phyloP scores from a whole-genome alignment of 2,113 vertebrate genomes.

The Peromyscus leucopus region DNA sequence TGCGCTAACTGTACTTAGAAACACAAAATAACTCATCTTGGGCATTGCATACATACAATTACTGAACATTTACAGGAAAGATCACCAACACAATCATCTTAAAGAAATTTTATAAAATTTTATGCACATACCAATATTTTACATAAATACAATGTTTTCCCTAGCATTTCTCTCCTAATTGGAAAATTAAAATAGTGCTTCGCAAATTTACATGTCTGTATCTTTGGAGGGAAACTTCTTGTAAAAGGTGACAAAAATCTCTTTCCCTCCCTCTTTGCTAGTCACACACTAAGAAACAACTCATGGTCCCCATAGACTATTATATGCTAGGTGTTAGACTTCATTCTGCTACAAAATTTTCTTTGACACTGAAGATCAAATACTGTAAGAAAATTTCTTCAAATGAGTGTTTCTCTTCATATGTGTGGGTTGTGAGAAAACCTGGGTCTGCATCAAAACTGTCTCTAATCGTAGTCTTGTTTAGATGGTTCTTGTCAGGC shows the following conservation, averaged over 20 bases:
- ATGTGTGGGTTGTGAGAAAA: neutral
- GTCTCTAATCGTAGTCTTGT: neutral
- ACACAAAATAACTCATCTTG: neutral
- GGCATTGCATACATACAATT: neutral
- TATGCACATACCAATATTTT: neutral
- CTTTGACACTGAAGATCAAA: neutral
- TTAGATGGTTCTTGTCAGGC: neutral
- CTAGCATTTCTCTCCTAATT: neutral
- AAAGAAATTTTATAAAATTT: conserved; percentile 32
- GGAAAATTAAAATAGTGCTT: neutral
- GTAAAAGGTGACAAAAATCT: neutral
- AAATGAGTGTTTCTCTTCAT: neutral
- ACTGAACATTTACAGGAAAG: neutral
- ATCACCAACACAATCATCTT: neutral
- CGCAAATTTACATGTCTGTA: neutral
- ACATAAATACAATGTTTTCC: neutral
- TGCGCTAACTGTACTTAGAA: neutral
- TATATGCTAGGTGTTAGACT: neutral
- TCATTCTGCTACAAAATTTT: conserved; percentile 10
- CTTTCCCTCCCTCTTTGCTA: neutral
- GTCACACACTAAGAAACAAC: conserved; percentile 16
- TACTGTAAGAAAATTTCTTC: neutral
- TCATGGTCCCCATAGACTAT: neutral
- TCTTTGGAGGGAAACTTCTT: neutral
- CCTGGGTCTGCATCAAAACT: neutral